These are phyloP conservation scores for Saccostrea glomerata DNA, from an alignment of 1,140 invertebrate species.

Conservation along the genomic window DNA sequence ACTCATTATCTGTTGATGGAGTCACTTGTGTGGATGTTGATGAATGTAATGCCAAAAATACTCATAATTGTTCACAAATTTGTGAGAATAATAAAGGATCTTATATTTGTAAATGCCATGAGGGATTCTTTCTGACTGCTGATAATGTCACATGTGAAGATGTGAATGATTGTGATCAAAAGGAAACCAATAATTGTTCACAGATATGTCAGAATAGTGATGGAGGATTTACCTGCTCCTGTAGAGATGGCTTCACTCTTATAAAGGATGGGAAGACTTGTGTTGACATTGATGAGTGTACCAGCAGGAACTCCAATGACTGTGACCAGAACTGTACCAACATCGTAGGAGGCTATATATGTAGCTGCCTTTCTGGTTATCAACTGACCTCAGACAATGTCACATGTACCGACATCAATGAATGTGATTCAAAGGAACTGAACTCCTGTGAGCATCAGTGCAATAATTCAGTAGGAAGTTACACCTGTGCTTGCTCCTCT, in stretches of 20 bases:
- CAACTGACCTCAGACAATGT: conserved; percentile 31
- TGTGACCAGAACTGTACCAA: conserved; percentile 36
- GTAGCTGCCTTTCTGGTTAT: conserved; percentile 22
- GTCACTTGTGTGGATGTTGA: conserved; percentile 38
- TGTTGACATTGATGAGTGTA: conserved; percentile 39
- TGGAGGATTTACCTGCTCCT: background rate
- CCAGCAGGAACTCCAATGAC: background rate
- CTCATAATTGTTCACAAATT: conserved; percentile 5
- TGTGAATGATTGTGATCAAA: conserved; percentile 11
- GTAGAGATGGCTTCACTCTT: background rate
- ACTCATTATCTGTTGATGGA: background rate
- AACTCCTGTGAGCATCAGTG: background rate
- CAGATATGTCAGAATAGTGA: background rate
- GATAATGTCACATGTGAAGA: conserved; percentile 28
- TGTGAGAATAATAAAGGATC: conserved; percentile 37
- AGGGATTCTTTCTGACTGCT: background rate
- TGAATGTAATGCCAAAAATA: conserved; percentile 25
- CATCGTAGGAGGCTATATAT: background rate
- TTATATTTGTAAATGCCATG: background rate
- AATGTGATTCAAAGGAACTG: conserved; percentile 14
- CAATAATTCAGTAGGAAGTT: conserved; percentile 10
- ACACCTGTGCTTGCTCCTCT: conserved; percentile 14
- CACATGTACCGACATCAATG: conserved; percentile 28
- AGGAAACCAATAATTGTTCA: background rate
- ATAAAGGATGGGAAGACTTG: background rate